Conservation (phyloP, 1,140 invertebrate species). For the Drosophila yakuba region DNA sequence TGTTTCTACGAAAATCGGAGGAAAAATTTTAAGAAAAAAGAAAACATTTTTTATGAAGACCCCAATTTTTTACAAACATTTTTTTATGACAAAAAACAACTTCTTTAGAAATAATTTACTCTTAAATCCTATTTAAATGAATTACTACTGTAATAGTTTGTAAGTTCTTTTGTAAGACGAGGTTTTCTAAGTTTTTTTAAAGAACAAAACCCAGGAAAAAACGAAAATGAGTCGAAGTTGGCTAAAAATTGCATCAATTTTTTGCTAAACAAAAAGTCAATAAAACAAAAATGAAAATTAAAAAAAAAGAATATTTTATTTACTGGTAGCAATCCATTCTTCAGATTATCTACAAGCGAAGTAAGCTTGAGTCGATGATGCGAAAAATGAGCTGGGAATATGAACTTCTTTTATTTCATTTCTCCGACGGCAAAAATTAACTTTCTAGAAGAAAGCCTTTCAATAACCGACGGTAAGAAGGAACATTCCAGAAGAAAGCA, state of each 20-base stretch:
- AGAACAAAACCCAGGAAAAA: slow-evolving; percentile 38
- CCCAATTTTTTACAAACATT: slow-evolving; percentile 33
- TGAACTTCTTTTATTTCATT: background rate
- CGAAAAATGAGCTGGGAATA: slow-evolving; percentile 1
- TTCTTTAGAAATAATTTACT: slow-evolving; percentile 62
- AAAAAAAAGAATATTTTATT: slow-evolving; percentile 10
- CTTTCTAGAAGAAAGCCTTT: slow-evolving; percentile 18
- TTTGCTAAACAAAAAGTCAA: slow-evolving; percentile 65
- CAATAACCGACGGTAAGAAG: background rate
- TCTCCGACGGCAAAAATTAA: slow-evolving; percentile 15
- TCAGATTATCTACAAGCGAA: background rate
- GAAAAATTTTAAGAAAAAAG: slow-evolving; percentile 32
- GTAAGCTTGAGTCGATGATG: slow-evolving; percentile 4
- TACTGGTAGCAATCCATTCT: slow-evolving; percentile 8
- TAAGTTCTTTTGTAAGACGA: slow-evolving; percentile 53
- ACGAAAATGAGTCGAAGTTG: slow-evolving; percentile 42
- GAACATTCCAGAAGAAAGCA: no score
- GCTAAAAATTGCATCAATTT: slow-evolving; percentile 82
- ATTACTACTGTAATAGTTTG: slow-evolving; percentile 49
- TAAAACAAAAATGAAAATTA: slow-evolving; percentile 35
- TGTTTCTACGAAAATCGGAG: slow-evolving; percentile 64
- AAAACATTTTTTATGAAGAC: slow-evolving; percentile 34
- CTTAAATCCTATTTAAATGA: slow-evolving; percentile 42
- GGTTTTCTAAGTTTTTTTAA: slow-evolving; percentile 43
- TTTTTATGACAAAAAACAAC: slow-evolving; percentile 31